These are phyloP conservation scores for Umimayanthus kanabou DNA, from an alignment of 92 coral and sea anemone genomes.

Conservation along the genomic window DNA sequence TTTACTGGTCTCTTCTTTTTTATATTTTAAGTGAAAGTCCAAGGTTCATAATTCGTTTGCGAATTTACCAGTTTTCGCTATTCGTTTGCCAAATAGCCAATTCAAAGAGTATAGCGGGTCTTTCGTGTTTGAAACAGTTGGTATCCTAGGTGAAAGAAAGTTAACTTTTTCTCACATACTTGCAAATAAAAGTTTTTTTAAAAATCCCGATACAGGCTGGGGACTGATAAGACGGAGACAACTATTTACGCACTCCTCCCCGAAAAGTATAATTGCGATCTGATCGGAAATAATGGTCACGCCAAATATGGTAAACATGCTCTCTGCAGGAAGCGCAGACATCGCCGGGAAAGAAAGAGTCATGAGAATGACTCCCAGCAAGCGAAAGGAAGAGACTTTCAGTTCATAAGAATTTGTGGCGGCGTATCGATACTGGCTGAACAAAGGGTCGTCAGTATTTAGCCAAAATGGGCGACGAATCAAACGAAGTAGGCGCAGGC, in stretches of 20 bases:
- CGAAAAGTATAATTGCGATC: neutral
- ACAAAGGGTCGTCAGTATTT: constrained; percentile 2
- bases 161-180: too few species aligned
- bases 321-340: constrained; percentile 32
- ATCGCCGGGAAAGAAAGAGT: constrained; percentile 25
- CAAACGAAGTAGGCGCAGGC: constrained; percentile 67
- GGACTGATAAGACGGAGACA: too few species aligned
- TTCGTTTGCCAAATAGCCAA: too few species aligned
- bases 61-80: too few species aligned
- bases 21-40: too few species aligned
- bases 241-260: neutral
- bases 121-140: too few species aligned
- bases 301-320: constrained; percentile 45
- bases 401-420: neutral
- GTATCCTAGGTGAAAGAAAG: too few species aligned
- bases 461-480: constrained; percentile 76
- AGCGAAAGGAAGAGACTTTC: constrained; percentile 16
- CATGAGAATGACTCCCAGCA: constrained; percentile 17
- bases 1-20: too few species aligned
- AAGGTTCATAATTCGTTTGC: too few species aligned
- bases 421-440: constrained; percentile 23
- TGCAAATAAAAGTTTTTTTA: too few species aligned
- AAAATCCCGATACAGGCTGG: too few species aligned
- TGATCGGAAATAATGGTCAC: constrained; percentile 38
- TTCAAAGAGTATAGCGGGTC: too few species aligned